Evolutionary conservation across 2,888 invertebrate genomes (phyloP).

Genomic region (Entomobrya multifasciata): DNA sequence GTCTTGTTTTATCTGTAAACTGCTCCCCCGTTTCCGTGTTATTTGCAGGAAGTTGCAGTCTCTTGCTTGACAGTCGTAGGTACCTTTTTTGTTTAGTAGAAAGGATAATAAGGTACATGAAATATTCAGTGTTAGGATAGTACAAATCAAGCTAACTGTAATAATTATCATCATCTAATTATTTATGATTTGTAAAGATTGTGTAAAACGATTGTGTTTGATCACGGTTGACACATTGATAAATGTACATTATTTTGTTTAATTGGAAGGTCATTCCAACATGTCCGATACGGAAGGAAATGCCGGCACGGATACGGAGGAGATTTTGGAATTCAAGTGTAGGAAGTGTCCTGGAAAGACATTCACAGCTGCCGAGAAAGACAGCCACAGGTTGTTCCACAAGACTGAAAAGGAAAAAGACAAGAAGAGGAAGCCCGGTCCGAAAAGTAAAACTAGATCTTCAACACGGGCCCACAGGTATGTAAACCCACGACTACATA

Average conservation of each 20-base stretch:
- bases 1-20: no score
- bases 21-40: no score
- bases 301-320: conserved; percentile 10
- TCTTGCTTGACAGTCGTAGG: no score
- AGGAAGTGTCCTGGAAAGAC: conserved; percentile 45
- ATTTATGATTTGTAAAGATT: no score
- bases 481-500: not conserved
- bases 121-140: no score
- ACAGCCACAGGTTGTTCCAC: conserved; percentile 31
- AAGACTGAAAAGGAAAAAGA: conserved; percentile 41
- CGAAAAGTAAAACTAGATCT: conserved; percentile 41
- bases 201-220: no score
- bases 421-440: conserved; percentile 51
- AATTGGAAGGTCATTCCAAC: not conserved
- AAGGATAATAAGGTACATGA: no score
- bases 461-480: conserved; percentile 24
- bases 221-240: no score
- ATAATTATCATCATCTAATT: no score
- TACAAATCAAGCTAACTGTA: no score
- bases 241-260: not conserved
- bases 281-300: conserved; percentile 1
- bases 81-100: no score
- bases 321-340: conserved; percentile 46
- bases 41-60: no score
- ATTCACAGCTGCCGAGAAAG: conserved; percentile 52